Percentiles rank a stretch among this genome's conserved stretches.
These are phyloP conservation scores for Globia sparganii DNA, from an alignment of 2,888 invertebrate species.

Conservation along the genomic window DNA sequence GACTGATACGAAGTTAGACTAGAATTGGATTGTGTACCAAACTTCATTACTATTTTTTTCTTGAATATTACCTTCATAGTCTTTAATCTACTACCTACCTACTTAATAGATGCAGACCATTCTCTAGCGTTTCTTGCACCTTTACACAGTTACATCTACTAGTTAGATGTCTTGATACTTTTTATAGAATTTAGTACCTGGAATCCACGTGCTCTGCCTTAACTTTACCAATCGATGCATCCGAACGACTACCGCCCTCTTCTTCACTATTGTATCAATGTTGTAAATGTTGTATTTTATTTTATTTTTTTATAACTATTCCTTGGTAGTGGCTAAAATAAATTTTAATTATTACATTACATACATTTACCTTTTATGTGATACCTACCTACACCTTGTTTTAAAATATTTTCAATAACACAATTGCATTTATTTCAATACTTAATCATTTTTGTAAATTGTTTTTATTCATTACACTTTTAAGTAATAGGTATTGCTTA, in stretches of 20 bases:
- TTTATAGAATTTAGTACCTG: conserved; percentile 65
- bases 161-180: conserved; percentile 64
- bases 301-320: conserved; percentile 63
- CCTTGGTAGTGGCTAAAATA: conserved; percentile 69
- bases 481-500: conserved; percentile 24
- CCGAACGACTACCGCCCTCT: conserved; percentile 88
- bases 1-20: conserved; percentile 56
- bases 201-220: conserved; percentile 67
- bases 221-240: conserved; percentile 84
- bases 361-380: conserved; percentile 48
- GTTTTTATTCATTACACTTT: conserved; percentile 29
- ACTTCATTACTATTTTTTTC: conserved; percentile 55
- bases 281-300: conserved; percentile 79
- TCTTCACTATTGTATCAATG: conserved; percentile 90
- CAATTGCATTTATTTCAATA: conserved; percentile 46
- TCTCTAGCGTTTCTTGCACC: conserved; percentile 81
- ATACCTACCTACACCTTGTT: conserved; percentile 51
- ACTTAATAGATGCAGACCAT: conserved; percentile 76
- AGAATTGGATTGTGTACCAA: conserved; percentile 51
- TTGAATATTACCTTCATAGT: conserved; percentile 62
- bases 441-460: conserved; percentile 39
- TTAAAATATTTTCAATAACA: conserved; percentile 45
- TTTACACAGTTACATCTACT: conserved; percentile 72
- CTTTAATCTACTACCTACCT: conserved; percentile 66
- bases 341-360: conserved; percentile 50